Conservation (phyloP, 2,113 vertebrate species). For the Atherinomorus stipes region DNA sequence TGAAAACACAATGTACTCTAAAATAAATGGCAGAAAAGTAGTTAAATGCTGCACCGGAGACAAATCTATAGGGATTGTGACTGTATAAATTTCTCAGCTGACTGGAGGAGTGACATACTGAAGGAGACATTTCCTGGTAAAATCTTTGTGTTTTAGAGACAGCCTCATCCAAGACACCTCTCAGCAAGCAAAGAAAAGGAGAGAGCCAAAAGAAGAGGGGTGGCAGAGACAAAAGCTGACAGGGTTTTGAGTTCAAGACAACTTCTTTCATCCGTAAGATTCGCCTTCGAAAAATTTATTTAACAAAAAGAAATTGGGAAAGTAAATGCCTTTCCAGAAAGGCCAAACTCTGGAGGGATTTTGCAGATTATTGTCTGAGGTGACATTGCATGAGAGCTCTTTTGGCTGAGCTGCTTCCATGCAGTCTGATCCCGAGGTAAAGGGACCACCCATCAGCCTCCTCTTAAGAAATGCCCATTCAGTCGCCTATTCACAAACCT, state of each 20-base stretch:
- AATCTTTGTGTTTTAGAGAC: conserved; percentile 59
- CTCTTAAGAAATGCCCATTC: conserved; percentile 78
- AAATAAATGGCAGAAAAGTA: conserved; percentile 10
- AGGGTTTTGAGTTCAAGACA: conserved; percentile 56
- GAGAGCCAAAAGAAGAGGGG: conserved; percentile 39
- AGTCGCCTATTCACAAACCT: conserved; percentile 76
- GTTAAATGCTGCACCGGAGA: conserved; percentile 7
- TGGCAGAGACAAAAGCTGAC: conserved; percentile 54
- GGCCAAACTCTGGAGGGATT: conserved; percentile 65
- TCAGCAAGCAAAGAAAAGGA: conserved; percentile 60
- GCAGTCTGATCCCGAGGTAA: conserved; percentile 62
- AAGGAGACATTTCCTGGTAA: conserved; percentile 55
- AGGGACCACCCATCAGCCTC: conserved; percentile 79
- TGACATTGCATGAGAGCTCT: conserved; percentile 80
- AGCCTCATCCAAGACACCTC: conserved; percentile 60
- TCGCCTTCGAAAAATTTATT: conserved; percentile 65
- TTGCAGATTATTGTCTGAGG: conserved; percentile 76
- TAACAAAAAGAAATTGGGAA: conserved; percentile 59
- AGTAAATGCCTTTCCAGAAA: conserved; percentile 74
- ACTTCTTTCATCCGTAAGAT: conserved; percentile 57
- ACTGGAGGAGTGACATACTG: conserved; percentile 43
- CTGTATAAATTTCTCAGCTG: conserved; percentile 41
- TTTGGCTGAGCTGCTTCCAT: conserved; percentile 68
- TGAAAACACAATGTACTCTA: not conserved
- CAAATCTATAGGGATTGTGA: conserved; percentile 11